Evolutionary conservation across 2,797 vertebrate genomes (phyloP).

Genomic region (Melanotaenia parkinsoni): DNA sequence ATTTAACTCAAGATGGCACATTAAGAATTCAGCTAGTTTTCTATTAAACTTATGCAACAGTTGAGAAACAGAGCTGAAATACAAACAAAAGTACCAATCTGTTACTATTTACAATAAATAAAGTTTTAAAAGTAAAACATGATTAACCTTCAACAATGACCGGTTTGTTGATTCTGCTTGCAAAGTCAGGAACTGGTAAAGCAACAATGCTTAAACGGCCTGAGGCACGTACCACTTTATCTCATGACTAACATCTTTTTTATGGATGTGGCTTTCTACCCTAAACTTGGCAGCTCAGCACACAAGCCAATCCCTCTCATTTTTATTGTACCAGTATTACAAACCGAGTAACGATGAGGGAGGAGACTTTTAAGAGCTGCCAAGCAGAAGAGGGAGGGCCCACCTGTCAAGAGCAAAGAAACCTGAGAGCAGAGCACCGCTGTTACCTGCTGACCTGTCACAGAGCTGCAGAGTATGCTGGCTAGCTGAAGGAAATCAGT

Average conservation of each 20-base stretch:
- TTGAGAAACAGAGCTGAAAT: no score
- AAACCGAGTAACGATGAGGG: slow-evolving; percentile 39
- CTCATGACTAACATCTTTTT: slow-evolving; percentile 59
- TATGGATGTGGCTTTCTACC: slow-evolving; percentile 39
- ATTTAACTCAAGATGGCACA: neutral
- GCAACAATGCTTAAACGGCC: slow-evolving; percentile 49
- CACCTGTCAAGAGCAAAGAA: slow-evolving; percentile 57
- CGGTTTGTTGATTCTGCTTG: slow-evolving; percentile 11
- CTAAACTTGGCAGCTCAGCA: slow-evolving; percentile 1
- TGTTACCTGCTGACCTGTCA: slow-evolving; percentile 1
- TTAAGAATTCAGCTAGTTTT: neutral
- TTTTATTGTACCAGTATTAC: slow-evolving; percentile 29
- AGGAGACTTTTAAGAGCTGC: slow-evolving; percentile 48
- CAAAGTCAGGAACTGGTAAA: slow-evolving; percentile 56
- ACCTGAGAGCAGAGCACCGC: slow-evolving; percentile 18
- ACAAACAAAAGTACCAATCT: neutral
- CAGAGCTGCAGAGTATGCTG: slow-evolving; percentile 17
- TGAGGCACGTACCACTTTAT: slow-evolving; percentile 46
- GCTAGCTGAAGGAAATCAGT: slow-evolving; percentile 2
- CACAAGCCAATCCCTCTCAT: slow-evolving; percentile 19
- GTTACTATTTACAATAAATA: slow-evolving; percentile 2
- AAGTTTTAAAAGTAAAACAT: neutral
- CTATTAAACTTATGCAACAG: neutral
- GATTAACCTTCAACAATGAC: slow-evolving; percentile 22
- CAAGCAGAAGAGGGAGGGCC: slow-evolving; percentile 39